A percentile compares a stretch with the other conserved stretches of the same genome.
phyloP scores from a whole-genome alignment of 37 sponge, comb jelly and placozoan genomes.

The Crambe crambe region DNA sequence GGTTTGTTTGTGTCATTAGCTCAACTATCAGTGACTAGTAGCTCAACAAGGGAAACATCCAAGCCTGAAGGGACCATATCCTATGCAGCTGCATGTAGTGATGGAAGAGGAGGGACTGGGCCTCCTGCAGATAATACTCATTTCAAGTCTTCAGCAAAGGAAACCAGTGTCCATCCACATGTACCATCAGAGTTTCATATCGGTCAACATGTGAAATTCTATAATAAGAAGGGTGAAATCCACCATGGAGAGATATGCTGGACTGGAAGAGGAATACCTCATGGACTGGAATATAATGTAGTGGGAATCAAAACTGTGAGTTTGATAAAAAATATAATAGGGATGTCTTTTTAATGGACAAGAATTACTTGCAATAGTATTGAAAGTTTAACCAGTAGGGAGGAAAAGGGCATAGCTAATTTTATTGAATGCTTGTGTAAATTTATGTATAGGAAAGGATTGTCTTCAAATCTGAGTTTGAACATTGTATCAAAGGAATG shows the following conservation, averaged over 20 bases:
- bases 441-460: not conserved
- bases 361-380: too few species aligned
- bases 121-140: too few species aligned
- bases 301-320: constrained; percentile 76
- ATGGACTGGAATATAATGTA: not conserved
- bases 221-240: constrained; percentile 3
- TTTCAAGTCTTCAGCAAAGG: not conserved
- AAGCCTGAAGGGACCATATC: not conserved
- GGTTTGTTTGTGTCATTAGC: constrained; percentile 7
- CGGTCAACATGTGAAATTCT: constrained; percentile 28
- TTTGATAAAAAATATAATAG: too few species aligned
- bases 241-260: constrained; percentile 51
- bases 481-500: not conserved
- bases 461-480: not conserved
- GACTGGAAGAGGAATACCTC: constrained; percentile 18
- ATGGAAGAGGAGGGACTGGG: too few species aligned
- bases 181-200: not conserved
- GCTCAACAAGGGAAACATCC: not conserved
- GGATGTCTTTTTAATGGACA: too few species aligned
- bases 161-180: not conserved
- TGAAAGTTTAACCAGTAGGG: too few species aligned
- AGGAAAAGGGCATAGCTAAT: too few species aligned
- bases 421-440: not conserved
- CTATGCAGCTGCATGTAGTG: not conserved
- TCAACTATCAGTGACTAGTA: not conserved